Base-by-base conservation (phyloP, 2,113 vertebrate species). In the Pygoscelis adeliae region DNA sequence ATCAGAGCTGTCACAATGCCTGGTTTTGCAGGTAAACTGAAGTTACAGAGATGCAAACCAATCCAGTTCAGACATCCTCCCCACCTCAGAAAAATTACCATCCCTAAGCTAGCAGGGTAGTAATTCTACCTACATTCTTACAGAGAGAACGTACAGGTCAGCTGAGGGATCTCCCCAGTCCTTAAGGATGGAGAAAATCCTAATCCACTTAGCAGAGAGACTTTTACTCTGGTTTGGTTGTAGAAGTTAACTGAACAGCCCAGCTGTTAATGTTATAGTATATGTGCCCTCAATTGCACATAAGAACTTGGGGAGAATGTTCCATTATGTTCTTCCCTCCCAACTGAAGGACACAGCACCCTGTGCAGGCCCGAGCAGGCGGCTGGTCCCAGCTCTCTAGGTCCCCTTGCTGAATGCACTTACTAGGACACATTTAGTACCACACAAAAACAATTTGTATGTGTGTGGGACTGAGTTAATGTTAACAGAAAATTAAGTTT, bases 341-440 rank as follows among this genome's bases (percentile, higher is more conserved):
- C 3, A 2, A 4, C 18, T 5, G 34, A 11, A 87, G 10, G 42
- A 46, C 34, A 34, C 0, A 0, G 34, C 30, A 40, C 13, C 49
- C 86, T 32, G 36, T 38, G 44, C 56, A 66, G 63, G 49, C 27
- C 47, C 10, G 10, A 47, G 47, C 49, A 27, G 36, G 56, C 4
- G 11, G 23, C n/a, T 55, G 32, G 32, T 36, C 71, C 70, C 46
- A 80, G 2, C 27, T 42, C 42, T 32, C 21, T 7, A 42, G 13
- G 22, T 63, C 6, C 36, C 46, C 55, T 73, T 11, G 34, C 26
- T 66, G 59, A 69, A 58, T 4, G 30, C 30, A 34, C 34, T 47
- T 42, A 38, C 11, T 25, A 10, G 38, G 56, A n/a, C 19, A 72
- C 26, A n/a, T 34, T 63, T 56, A 52, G 12, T 20, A n/a, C 2